A percentile compares a stretch with the other conserved stretches of the same genome.
Evolutionary conservation across 2,113 vertebrate species (phyloP).

Genomic region (Delphinapterus leucas): DNA sequence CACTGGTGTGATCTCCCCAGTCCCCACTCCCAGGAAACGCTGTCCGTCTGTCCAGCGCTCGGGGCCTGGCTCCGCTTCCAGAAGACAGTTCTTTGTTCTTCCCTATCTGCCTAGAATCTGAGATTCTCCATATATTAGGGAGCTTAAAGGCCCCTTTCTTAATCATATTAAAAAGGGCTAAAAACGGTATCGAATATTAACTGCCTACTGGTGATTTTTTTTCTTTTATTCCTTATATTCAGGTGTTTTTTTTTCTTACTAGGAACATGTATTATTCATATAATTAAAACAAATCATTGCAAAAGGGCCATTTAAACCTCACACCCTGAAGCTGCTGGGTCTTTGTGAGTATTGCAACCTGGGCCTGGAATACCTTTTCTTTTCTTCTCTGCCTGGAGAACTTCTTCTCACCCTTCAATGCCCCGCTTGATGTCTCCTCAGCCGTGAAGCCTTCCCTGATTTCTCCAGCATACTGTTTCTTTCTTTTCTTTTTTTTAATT

Average conservation of each 20-base stretch:
- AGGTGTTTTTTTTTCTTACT: background rate
- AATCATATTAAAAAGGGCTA: background rate
- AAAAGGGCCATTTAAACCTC: background rate
- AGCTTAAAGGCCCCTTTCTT: background rate
- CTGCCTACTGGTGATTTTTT: background rate
- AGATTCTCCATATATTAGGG: background rate
- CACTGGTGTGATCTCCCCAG: background rate
- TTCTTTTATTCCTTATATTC: background rate
- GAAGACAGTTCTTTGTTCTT: constrained; percentile 14
- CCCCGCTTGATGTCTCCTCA: background rate
- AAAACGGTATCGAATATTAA: background rate
- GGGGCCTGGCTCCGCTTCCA: background rate
- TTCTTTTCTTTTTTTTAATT: background rate
- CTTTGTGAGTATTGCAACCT: background rate
- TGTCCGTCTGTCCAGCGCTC: background rate
- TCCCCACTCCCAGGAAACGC: background rate
- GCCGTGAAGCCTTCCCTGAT: background rate
- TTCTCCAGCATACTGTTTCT: background rate
- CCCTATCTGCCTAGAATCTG: background rate
- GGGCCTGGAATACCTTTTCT: background rate
- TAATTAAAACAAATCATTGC: background rate
- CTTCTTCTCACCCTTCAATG: background rate
- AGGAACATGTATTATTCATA: background rate
- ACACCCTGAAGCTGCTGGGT: background rate
- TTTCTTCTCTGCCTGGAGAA: background rate